Evolutionary conservation across 2,888 invertebrate genomes (phyloP).

Genomic region (Lathronympha strigana): DNA sequence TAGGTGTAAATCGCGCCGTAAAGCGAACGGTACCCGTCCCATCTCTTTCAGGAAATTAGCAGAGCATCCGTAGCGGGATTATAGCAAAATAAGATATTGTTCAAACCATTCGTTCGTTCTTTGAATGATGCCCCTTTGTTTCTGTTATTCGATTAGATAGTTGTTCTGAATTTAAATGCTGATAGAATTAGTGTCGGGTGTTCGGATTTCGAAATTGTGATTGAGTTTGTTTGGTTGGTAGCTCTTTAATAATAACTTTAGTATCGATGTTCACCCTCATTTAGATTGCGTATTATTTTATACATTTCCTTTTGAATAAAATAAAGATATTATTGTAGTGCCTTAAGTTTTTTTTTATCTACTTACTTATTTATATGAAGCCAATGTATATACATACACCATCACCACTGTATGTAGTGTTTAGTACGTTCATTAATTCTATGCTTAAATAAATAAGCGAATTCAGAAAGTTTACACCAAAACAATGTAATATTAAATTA

Average conservation of each 20-base stretch:
- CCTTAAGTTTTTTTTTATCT: no score
- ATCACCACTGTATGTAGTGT: no score
- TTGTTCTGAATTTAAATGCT: conserved; percentile 54
- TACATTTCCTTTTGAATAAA: no score
- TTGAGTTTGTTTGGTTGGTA: conserved; percentile 7
- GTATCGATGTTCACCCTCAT: not conserved
- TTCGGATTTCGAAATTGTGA: conserved; percentile 24
- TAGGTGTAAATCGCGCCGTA: conserved; percentile 63
- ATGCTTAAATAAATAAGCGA: no score
- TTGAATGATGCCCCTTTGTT: conserved; percentile 75
- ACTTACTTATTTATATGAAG: no score
- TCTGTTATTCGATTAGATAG: conserved; percentile 46
- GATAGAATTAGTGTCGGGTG: conserved; percentile 21
- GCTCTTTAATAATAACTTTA: conserved; percentile 1
- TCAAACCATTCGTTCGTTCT: conserved; percentile 74
- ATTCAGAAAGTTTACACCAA: no score
- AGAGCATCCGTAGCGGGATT: conserved; percentile 75
- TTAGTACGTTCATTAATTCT: no score
- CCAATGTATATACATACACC: no score
- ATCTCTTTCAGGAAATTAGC: conserved; percentile 82
- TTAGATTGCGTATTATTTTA: no score
- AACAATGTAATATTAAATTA: no score
- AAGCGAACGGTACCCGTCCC: conserved; percentile 61
- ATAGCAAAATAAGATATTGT: conserved; percentile 83
- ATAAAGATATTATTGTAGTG: no score